phyloP scores from a whole-genome alignment of 2,113 vertebrate species.

The Tyrannus savana region DNA sequence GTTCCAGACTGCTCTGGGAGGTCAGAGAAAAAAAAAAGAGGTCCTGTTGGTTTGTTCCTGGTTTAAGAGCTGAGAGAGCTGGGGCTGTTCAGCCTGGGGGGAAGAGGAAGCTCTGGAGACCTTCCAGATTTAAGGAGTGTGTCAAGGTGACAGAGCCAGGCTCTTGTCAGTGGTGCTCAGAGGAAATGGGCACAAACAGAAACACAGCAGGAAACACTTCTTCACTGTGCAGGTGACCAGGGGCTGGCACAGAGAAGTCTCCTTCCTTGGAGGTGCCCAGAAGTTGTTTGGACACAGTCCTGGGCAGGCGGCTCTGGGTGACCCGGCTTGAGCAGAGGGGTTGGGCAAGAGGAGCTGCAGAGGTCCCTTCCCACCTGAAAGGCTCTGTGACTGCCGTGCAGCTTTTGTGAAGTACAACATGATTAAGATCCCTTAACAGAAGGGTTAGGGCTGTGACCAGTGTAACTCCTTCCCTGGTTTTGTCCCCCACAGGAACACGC shows the following conservation, averaged over 20 bases:
- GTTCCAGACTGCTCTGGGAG: not conserved
- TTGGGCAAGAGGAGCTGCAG: not conserved
- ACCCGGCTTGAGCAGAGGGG: not conserved
- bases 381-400: not conserved
- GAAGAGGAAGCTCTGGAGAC: not conserved
- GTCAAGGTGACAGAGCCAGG: not conserved
- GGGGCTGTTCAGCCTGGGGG: not conserved
- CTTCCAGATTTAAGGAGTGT: not conserved
- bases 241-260: not conserved
- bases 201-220: fast-evolving
- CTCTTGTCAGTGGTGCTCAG: not conserved
- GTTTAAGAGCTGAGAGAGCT: not conserved
- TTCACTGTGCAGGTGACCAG: not conserved
- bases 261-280: not conserved
- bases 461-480: not conserved
- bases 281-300: not conserved
- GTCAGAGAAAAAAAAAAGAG: not conserved
- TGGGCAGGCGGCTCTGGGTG: not conserved
- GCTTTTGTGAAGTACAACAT: not conserved
- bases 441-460: not conserved
- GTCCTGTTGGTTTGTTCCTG: not conserved
- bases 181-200: not conserved
- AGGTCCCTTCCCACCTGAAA: not conserved
- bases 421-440: not conserved
- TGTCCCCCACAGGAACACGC: constrained; percentile 87